Evolutionary conservation across 30 jellyfish, hydroid and myxozoan species (phyloP), one percentile per base, ranked within the genome.

Genomic region (Hydractinia echinata): DNA sequence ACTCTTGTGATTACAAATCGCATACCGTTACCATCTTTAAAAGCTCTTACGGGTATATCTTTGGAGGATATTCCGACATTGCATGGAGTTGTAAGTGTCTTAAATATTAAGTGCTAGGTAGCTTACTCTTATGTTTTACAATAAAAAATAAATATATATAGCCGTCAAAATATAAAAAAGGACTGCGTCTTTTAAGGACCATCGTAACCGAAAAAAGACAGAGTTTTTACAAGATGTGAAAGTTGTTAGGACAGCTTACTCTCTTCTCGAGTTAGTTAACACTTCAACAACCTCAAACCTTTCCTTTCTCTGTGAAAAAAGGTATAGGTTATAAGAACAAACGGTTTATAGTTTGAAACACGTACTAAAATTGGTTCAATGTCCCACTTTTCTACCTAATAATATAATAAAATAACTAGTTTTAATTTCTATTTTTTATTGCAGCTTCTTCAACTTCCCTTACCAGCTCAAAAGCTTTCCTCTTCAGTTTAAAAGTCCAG

Each of bases 11-110:
- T 64, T 44, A 51, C 10, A 64, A 64, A 64, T 44, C 19, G 39
- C 19, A 64, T 64, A 64, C 74, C 19, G 7, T 64, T n/a, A n/a
- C 74, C 74, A 64, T 64, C 74, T 64, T 64, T 13, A 7, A 64
- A 1, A 1, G 5, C 8, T 51, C 19, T n/a, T 1, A 64, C 39
- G 51, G 39, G 39, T 7, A 64, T 3, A 51, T 64, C 19, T 64
- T 64, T 64, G 74, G 74, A 64, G 74, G 74, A 64, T 64, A 64
- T 64, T 44, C 74, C 19, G 74, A 64, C 74, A 64, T 64, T 64
- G 51, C 74, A 6, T 64, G 74, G 74, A 64, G 8, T 0, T 64
- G 74, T 64, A 64, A 64, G 74, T 51, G 39, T 13, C 39, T 58
- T 3, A 11, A 11, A 13, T 11, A 58, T 7, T 64, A 6, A n/a